These are phyloP conservation scores for Tetramorium alpestre DNA, from an alignment of 1,140 invertebrate genomes.

Conservation along the genomic window DNA sequence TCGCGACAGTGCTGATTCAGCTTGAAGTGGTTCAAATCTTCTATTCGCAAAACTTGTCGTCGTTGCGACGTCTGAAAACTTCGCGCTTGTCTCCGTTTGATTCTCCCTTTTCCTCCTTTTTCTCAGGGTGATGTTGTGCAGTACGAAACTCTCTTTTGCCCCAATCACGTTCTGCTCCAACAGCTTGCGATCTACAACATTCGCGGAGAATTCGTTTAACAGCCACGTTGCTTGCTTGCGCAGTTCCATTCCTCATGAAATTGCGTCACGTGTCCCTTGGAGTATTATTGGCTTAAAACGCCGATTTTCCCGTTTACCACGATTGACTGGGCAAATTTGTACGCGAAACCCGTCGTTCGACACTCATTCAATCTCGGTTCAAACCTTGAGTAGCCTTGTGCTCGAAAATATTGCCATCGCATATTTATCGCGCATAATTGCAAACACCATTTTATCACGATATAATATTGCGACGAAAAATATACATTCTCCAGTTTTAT, in stretches of 20 bases:
- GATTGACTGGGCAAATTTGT: slow-evolving; percentile 34
- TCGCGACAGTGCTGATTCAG: slow-evolving; percentile 59
- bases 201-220: slow-evolving; percentile 59
- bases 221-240: slow-evolving; percentile 37
- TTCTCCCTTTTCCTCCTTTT: neutral
- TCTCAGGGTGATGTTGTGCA: neutral
- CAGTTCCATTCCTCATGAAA: slow-evolving; percentile 40
- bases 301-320: slow-evolving; percentile 45
- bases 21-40: slow-evolving; percentile 6
- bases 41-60: slow-evolving; percentile 24
- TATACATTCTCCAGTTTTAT: too few species aligned
- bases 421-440: slow-evolving; percentile 7
- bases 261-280: slow-evolving; percentile 48
- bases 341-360: neutral
- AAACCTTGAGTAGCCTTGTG: neutral
- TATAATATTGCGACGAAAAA: neutral
- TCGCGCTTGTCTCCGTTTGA: slow-evolving; percentile 3
- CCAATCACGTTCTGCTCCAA: slow-evolving; percentile 45
- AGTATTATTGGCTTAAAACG: slow-evolving; percentile 50
- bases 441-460: neutral
- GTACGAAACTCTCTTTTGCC: slow-evolving; percentile 31
- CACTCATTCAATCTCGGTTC: slow-evolving; percentile 27
- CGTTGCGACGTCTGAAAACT: slow-evolving; percentile 20
- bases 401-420: neutral
- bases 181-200: slow-evolving; percentile 53